Percentiles rank a stretch among this genome's conserved stretches.
phyloP scores from a whole-genome alignment of 2,797 vertebrate species.

The Scyliorhinus canicula region DNA sequence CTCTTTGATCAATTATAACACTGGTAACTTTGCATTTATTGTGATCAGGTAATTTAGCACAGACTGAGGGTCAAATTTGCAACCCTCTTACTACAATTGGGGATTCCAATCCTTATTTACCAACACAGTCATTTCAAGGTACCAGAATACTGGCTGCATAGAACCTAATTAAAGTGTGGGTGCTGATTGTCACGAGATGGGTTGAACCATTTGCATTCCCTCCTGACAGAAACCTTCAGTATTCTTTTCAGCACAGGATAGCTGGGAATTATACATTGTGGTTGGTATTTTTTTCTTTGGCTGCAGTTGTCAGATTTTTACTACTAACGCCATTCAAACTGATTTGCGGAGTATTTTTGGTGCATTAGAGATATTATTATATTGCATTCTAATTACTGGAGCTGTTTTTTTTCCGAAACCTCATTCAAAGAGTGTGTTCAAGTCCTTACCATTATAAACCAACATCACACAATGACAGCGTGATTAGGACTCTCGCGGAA shows the following conservation, averaged over 20 bases:
- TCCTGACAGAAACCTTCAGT: not conserved
- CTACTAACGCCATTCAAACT: not conserved
- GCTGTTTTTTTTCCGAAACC: not conserved
- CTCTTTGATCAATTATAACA: not conserved
- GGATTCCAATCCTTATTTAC: not conserved
- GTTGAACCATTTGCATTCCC: not conserved
- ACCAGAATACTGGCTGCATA: not conserved
- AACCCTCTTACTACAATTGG: not conserved
- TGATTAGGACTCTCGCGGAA: not conserved
- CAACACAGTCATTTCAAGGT: not conserved
- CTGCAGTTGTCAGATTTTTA: not conserved
- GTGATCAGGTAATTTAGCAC: not conserved
- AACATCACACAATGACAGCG: not conserved
- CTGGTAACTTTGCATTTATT: not conserved
- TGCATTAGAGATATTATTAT: not conserved
- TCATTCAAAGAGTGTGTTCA: not conserved
- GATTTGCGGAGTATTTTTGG: not conserved
- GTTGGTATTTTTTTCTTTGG: not conserved
- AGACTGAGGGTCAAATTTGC: not conserved
- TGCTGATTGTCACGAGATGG: not conserved
- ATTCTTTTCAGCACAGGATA: not conserved
- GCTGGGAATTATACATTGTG: not conserved
- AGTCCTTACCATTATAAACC: not conserved
- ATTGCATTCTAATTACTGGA: constrained; percentile 11
- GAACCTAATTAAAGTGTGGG: not conserved